These are phyloP conservation scores for Smittia sp. DNA, from an alignment of 2,888 invertebrate genomes.

Conservation along the genomic window DNA sequence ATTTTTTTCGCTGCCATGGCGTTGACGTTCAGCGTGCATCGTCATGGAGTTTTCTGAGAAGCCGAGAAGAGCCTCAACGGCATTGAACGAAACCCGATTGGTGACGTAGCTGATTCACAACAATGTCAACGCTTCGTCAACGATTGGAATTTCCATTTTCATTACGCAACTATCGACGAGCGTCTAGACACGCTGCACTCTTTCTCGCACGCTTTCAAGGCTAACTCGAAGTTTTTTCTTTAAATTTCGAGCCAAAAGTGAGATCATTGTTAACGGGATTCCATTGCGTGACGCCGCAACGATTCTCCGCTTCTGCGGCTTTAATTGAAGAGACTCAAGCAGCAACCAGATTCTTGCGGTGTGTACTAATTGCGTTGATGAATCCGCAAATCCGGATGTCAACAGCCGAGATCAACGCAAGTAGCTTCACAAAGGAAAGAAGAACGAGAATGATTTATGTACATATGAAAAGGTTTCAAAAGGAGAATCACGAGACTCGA, in stretches of 20 bases:
- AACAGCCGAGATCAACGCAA: background rate
- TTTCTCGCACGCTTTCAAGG: background rate
- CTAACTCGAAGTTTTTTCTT: background rate
- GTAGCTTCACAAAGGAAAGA: background rate
- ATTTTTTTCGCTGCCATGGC: background rate
- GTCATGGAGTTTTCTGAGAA: background rate
- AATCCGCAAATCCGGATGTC: background rate
- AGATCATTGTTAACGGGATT: background rate
- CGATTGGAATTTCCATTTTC: slow-evolving; percentile 1
- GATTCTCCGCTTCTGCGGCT: background rate
- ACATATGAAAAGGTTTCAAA: too few relatives aligned
- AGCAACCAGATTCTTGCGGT: too few relatives aligned
- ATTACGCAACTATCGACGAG: background rate
- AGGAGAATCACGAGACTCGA: too few relatives aligned
- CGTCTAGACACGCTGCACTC: background rate
- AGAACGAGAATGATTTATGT: background rate
- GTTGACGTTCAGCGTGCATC: background rate
- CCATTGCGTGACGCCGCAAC: background rate
- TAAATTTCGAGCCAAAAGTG: background rate
- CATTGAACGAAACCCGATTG: background rate
- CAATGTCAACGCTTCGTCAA: background rate
- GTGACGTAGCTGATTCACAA: background rate
- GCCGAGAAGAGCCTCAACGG: background rate
- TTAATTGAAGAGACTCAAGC: too few relatives aligned
- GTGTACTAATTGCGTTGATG: too few relatives aligned